These are phyloP conservation scores for Mechanitis mazaeus DNA, from an alignment of 2,888 invertebrate species.

Conservation along the genomic window DNA sequence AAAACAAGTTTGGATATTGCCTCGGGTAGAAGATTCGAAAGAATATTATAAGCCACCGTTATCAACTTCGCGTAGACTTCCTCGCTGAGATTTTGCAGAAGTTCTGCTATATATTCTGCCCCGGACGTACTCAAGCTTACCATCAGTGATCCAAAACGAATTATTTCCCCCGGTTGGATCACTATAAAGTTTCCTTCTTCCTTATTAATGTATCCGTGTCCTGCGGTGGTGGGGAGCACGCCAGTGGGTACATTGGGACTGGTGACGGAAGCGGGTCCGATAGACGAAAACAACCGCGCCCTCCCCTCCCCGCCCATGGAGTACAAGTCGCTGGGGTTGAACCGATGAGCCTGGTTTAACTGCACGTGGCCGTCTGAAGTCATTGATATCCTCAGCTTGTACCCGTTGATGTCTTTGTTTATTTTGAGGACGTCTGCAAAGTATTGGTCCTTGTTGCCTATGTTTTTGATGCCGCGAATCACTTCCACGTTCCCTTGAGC, in stretches of 20 bases:
- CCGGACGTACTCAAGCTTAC: conserved; percentile 57
- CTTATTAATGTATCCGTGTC: conserved; percentile 37
- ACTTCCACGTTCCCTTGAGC: conserved; percentile 74
- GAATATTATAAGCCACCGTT: conserved; percentile 57
- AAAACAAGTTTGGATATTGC: conserved; percentile 56
- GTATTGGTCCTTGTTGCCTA: conserved; percentile 73
- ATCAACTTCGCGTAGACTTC: conserved; percentile 59
- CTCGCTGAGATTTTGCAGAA: conserved; percentile 58
- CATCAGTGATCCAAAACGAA: conserved; percentile 55
- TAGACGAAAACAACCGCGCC: conserved; percentile 47
- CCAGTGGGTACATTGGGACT: conserved; percentile 51
- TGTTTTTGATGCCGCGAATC: conserved; percentile 70
- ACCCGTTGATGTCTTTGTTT: conserved; percentile 72
- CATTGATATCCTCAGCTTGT: conserved; percentile 69
- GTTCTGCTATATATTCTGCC: conserved; percentile 51
- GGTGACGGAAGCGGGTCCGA: conserved; percentile 50
- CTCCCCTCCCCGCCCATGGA: conserved; percentile 51
- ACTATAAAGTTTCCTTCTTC: conserved; percentile 46
- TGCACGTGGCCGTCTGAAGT: conserved; percentile 64
- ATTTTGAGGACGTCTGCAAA: conserved; percentile 72
- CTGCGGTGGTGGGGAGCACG: conserved; percentile 40
- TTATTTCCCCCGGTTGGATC: conserved; percentile 60
- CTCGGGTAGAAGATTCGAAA: conserved; percentile 53
- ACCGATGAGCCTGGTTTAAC: conserved; percentile 62
- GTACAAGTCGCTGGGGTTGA: conserved; percentile 57